Evolutionary conservation across 2,888 invertebrate species (phyloP).

Genomic region (Lasioglossum lativentre): DNA sequence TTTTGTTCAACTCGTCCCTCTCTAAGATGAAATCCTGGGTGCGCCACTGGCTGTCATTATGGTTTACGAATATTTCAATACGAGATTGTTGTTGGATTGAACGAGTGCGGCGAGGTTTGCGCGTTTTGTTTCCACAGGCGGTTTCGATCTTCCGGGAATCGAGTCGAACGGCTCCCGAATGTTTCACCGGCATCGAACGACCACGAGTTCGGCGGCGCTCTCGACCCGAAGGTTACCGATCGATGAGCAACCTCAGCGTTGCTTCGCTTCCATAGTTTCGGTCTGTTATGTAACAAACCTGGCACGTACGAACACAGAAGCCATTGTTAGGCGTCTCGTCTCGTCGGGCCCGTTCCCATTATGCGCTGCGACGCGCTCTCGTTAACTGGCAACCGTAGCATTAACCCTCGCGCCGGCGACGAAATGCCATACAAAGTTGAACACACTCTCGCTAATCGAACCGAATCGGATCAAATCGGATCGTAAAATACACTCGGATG

Average conservation of each 20-base stretch:
- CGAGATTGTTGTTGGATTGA: background rate
- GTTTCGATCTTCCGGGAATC: background rate
- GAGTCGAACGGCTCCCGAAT: background rate
- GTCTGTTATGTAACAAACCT: slow-evolving; percentile 57
- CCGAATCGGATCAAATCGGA: background rate
- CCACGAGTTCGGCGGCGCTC: background rate
- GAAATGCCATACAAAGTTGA: background rate
- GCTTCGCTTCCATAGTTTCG: slow-evolving; percentile 59
- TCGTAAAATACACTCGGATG: background rate
- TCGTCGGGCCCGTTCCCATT: slow-evolving; percentile 22
- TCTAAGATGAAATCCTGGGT: too few relatives aligned
- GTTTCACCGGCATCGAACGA: background rate
- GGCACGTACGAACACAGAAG: slow-evolving; percentile 47
- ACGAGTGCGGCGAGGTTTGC: background rate
- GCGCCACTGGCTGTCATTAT: too few relatives aligned
- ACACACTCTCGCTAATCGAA: background rate
- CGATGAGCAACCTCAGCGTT: slow-evolving; percentile 52
- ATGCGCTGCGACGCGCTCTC: slow-evolving; percentile 8
- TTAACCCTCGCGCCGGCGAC: slow-evolving; percentile 6
- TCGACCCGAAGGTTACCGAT: slow-evolving; percentile 32
- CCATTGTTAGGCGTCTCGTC: slow-evolving; percentile 44
- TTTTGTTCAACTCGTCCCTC: too few relatives aligned
- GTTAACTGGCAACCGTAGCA: slow-evolving; percentile 18
- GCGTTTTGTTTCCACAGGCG: background rate
- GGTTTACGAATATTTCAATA: background rate